Evolutionary conservation across 1,140 invertebrate genomes (phyloP), one percentile per base, ranked within the genome.

Genomic region (Adelges cooleyi): DNA sequence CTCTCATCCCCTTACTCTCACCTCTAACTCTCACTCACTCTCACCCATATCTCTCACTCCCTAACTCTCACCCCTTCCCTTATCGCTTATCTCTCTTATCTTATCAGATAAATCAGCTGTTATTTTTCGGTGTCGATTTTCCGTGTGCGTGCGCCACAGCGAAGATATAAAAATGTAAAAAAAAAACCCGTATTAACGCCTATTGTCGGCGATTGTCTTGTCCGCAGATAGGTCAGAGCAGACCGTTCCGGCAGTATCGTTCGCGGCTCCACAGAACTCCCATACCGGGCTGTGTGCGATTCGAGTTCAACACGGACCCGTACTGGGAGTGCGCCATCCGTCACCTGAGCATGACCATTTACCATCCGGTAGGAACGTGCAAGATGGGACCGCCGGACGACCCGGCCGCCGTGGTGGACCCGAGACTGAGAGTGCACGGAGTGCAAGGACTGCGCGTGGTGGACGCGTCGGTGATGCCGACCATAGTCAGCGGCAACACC

Each of bases 401-500:
- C 73, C 76, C 78, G 0, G 80, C 81, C 5, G 86, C 90, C 0
- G 90, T 94, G 0, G 89, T 93, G 0, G 90, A 93, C 77, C 82
- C 86, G 0, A 77, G 84, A 52, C 74, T 94, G 8, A 78, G 80
- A 18, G 87, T 92, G 0, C 83, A 90, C 69, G 89, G 90, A 0
- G 74, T 92, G 0, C 72, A 81, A 27, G 86, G 86, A 17, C 75
- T 93, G 4, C 77, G 91, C 42, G 89, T 94, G 13, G 86, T 90
- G 44, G 91, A 93, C 73, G 89, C 88, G 6, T 90, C 87, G 59
- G 87, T 93, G 65, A 92, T 93, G 89, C 91, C 91, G 0, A 87
- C 84, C 0, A 89, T 92, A 65, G 78, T 79, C 6, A 81, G 80
- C 68, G 89, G 89, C 3, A 90, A 92, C 70, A 90, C 89, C 0